Evolutionary conservation across 2,797 vertebrate species (phyloP).

Genomic region (Scolopax bukidnonensis): DNA sequence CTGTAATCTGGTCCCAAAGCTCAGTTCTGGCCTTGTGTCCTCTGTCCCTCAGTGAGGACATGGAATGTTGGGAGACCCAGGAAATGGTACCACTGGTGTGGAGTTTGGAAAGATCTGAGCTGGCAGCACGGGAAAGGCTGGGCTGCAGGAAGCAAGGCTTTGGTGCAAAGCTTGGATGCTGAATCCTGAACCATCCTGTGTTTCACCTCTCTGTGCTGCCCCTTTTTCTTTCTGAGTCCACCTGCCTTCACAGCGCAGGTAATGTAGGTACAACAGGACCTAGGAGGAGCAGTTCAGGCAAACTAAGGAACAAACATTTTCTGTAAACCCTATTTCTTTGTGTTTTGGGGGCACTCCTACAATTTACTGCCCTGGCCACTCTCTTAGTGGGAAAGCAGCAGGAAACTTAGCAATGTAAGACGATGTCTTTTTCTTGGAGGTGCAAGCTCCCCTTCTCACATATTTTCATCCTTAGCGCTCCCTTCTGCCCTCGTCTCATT

Average conservation of each 20-base stretch:
- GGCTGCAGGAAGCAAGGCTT: background rate
- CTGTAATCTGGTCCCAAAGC: background rate
- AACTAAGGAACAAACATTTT: background rate
- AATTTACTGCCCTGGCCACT: background rate
- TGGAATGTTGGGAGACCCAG: background rate
- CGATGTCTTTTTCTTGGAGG: background rate
- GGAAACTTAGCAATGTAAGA: background rate
- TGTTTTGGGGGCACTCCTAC: background rate
- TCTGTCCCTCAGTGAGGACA: background rate
- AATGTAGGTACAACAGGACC: background rate
- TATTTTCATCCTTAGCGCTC: background rate
- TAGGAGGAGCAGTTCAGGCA: background rate
- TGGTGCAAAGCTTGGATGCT: background rate
- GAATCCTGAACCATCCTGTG: background rate
- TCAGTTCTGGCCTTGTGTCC: fast-evolving
- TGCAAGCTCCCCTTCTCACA: background rate
- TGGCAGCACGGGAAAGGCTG: background rate
- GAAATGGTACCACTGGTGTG: background rate
- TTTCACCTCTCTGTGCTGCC: background rate
- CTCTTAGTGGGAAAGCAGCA: background rate
- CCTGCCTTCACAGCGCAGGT: background rate
- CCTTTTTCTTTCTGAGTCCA: background rate
- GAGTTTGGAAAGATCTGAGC: background rate
- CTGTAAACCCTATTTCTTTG: background rate
- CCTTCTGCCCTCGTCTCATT: background rate